These are phyloP conservation scores for Platygyra sinensis DNA, from an alignment of 64 coral and sea anemone species.

Conservation along the genomic window DNA sequence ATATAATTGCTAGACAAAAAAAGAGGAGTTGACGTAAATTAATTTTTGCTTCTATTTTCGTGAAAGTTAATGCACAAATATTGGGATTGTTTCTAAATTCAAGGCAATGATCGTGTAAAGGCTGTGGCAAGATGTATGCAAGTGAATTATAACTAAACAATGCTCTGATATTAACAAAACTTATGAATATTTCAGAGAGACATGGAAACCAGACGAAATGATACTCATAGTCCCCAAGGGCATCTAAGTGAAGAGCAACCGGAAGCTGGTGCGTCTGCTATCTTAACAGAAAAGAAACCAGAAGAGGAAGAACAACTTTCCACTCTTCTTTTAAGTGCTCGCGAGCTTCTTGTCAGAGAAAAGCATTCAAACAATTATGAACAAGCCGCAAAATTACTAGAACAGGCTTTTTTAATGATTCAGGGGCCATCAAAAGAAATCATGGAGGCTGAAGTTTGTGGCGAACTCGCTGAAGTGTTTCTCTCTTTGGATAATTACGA, in stretches of 20 bases:
- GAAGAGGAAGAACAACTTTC: slow-evolving; percentile 6
- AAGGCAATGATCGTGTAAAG: no score
- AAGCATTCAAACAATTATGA: not conserved
- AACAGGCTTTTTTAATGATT: not conserved
- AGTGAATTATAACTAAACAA: no score
- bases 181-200: not conserved
- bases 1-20: no score
- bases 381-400: slow-evolving; percentile 14
- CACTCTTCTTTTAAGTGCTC: slow-evolving; percentile 11
- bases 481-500: not conserved
- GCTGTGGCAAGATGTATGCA: no score
- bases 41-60: no score
- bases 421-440: slow-evolving; percentile 12
- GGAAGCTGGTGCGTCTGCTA: no score
- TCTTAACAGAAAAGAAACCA: not conserved
- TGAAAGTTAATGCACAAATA: no score
- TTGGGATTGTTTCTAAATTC: no score
- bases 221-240: not conserved
- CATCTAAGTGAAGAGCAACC: not conserved
- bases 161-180: no score
- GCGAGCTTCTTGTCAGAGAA: not conserved
- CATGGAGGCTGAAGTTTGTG: slow-evolving; percentile 19
- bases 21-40: no score
- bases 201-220: not conserved
- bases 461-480: slow-evolving; percentile 14